Evolutionary conservation across 2,797 vertebrate species (phyloP).

Genomic region (Coendou prehensilis): DNA sequence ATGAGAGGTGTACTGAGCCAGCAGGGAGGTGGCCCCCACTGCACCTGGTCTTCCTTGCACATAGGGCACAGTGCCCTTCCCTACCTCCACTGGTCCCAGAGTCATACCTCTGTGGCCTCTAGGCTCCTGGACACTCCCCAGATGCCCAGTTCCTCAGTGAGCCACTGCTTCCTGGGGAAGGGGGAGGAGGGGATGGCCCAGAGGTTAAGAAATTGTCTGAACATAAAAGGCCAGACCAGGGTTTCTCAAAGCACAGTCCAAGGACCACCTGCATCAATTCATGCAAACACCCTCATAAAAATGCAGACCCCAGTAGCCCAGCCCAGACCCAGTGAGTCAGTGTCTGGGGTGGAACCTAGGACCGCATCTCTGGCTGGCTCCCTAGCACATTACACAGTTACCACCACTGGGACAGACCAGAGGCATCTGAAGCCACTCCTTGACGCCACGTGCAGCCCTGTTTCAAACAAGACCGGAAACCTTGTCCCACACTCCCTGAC

Average conservation of each 20-base stretch:
- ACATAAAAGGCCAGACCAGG: neutral
- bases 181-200: neutral
- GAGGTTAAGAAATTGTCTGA: neutral
- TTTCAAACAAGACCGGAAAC: neutral
- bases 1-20: neutral
- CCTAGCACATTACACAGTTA: rapidly evolving
- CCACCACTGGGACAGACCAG: neutral
- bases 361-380: neutral
- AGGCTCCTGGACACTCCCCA: slow-evolving; percentile 38
- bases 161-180: slow-evolving; percentile 49
- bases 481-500: neutral
- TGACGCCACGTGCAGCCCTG: neutral
- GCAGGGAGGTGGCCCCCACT: neutral
- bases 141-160: slow-evolving; percentile 57
- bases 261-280: neutral
- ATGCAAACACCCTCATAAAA: no score
- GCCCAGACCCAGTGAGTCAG: neutral
- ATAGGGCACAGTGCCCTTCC: neutral
- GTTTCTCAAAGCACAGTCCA: neutral
- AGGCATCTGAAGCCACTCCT: neutral
- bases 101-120: slow-evolving; percentile 34
- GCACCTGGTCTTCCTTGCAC: neutral
- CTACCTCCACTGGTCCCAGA: neutral
- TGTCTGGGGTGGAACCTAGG: neutral
- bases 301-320: neutral